These are phyloP conservation scores for Erebia aethiops DNA, from an alignment of 2,888 invertebrate genomes.

Conservation along the genomic window DNA sequence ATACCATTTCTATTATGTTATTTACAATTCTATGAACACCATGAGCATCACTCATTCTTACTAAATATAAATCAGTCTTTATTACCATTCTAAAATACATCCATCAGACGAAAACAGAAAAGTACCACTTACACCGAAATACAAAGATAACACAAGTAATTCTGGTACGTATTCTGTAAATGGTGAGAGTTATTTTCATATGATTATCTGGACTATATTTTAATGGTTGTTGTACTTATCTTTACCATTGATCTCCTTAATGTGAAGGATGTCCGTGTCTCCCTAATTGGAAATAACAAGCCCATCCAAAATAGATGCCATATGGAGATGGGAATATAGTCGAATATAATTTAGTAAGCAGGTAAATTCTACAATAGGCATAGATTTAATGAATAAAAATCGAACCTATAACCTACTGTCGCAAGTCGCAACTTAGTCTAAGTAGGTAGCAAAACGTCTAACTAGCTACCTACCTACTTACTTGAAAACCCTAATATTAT, in stretches of 20 bases:
- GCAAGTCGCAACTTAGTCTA: too few relatives aligned
- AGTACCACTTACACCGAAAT: slow-evolving; percentile 15
- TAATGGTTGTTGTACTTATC: slow-evolving; percentile 27
- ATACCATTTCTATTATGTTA: too few relatives aligned
- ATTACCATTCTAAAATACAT: slow-evolving; percentile 29
- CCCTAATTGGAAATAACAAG: slow-evolving; percentile 35
- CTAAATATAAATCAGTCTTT: slow-evolving; percentile 28
- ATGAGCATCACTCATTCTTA: slow-evolving; percentile 20
- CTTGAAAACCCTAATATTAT: too few relatives aligned
- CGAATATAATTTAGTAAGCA: neutral
- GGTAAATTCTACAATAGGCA: too few relatives aligned
- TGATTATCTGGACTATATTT: slow-evolving; percentile 7
- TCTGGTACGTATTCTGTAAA: neutral
- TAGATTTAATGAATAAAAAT: too few relatives aligned
- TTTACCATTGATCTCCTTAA: slow-evolving; percentile 35
- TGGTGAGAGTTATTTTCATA: slow-evolving; percentile 10
- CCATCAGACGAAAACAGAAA: slow-evolving; percentile 27
- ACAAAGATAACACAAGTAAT: neutral
- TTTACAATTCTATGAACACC: neutral
- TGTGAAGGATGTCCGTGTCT: slow-evolving; percentile 31
- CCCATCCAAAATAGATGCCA: slow-evolving; percentile 22
- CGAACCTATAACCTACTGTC: too few relatives aligned
- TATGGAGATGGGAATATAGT: neutral
- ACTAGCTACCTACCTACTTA: too few relatives aligned
- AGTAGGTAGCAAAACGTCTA: too few relatives aligned